Base-by-base conservation (phyloP, 2,113 vertebrate genomes). In the Pandion haliaetus region DNA sequence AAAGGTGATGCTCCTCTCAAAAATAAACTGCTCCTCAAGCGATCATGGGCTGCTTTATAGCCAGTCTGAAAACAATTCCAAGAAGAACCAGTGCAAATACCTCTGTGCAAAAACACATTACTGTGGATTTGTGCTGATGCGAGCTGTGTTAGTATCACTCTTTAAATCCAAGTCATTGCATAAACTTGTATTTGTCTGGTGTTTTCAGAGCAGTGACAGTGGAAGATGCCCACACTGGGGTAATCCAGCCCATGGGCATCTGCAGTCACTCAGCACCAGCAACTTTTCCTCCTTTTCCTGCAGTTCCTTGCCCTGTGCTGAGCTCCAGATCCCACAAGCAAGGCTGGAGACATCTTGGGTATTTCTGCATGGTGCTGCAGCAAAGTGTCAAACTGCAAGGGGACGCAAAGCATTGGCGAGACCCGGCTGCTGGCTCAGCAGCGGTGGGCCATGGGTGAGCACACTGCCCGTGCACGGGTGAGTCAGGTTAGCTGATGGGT, bases 291-390 rank as follows among this genome's bases (percentile, higher is more conserved):
- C 28, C 14, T 83, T 84, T 70, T 50, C 42, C 65, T 13, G 12
- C 25, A 16, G 25, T 17, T 77, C 54, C 55, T 52, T 32, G 31
- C 59, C 42, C 36, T 34, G 42, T 9, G 2, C 29, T 31, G 80
- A n/a, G 65, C 14, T 52, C 25, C 23, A 18, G 24, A 44, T 20
- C 36, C 36, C 24, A 8, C 0, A 0, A 57, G n/a, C 7, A 1
- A n/a, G 8, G 54, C 17, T 63, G 71, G 62, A 47, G 32, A 3
- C 29, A 17, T 2, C 52, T 26, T 29, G 9, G 34, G 17, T 28
- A 1, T 49, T 65, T 40, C 65, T 49, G 55, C 54, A 10, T 5
- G 2, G 17, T 31, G 47, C 38, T 58, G 38, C 49, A 45, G 88
- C 3, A 8, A 58, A 72, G 57, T 21, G 19, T 10, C 34, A 7